Conservation (phyloP, 2,797 vertebrate species). For the Platyrinchus mystaceus region DNA sequence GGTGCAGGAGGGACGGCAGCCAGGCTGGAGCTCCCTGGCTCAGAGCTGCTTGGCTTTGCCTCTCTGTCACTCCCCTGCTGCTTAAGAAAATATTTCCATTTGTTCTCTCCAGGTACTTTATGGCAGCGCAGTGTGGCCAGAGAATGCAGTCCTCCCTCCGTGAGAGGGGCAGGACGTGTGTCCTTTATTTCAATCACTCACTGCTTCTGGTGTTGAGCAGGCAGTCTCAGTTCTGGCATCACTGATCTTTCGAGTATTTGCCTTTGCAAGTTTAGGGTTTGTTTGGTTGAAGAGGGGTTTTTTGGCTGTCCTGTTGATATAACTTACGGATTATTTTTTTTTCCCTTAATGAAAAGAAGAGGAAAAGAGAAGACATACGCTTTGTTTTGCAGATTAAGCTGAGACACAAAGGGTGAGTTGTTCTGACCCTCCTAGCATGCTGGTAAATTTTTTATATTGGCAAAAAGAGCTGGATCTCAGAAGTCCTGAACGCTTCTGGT, state of each 20-base stretch:
- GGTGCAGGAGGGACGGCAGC: neutral
- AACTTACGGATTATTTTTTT: neutral
- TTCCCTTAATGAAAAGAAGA: neutral
- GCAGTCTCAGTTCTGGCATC: neutral
- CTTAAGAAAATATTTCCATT: constrained; percentile 49
- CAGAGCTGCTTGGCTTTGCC: neutral
- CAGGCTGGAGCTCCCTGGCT: constrained; percentile 12
- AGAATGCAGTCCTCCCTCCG: neutral
- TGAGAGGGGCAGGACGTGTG: neutral
- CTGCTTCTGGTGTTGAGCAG: neutral
- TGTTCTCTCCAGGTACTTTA: constrained; percentile 57
- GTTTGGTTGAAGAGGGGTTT: neutral
- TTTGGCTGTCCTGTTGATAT: neutral
- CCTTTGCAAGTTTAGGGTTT: neutral
- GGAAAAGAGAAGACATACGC: neutral
- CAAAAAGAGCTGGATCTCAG: neutral
- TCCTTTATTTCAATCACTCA: neutral
- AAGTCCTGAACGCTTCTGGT: neutral
- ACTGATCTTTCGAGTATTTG: neutral
- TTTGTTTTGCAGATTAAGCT: neutral
- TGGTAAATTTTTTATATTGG: constrained; percentile 6
- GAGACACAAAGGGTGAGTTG: constrained; percentile 17
- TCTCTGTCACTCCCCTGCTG: neutral
- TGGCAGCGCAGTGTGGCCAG: neutral
- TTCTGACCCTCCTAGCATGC: neutral